A percentile compares a stretch with the other conserved stretches of the same genome.
Evolutionary conservation across 2,113 vertebrate species (phyloP).

Genomic region (Platycercus adscitus): DNA sequence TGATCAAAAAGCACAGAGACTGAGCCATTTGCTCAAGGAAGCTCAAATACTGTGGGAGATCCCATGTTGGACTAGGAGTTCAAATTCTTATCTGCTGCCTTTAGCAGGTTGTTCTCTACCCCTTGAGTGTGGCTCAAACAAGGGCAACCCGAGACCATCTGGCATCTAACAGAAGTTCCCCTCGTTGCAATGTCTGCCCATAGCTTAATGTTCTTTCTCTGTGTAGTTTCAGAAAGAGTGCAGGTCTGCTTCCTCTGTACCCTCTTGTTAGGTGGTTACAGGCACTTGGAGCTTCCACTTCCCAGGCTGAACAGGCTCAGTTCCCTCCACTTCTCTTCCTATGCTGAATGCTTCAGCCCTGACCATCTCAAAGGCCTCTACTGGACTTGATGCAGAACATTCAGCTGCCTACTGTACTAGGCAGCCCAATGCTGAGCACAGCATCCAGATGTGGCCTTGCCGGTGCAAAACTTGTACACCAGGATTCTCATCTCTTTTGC

Average conservation of each 20-base stretch:
- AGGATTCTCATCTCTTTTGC: neutral
- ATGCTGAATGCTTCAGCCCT: neutral
- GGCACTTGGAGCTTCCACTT: neutral
- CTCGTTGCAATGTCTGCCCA: neutral
- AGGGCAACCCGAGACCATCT: neutral
- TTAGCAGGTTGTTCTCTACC: neutral
- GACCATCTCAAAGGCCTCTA: neutral
- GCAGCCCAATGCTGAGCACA: neutral
- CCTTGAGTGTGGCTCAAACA: fast-evolving
- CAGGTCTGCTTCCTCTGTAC: neutral
- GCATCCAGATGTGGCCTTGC: neutral
- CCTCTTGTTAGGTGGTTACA: neutral
- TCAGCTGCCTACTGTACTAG: neutral
- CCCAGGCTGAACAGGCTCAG: neutral
- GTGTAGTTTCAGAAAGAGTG: neutral
- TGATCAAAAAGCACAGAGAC: neutral
- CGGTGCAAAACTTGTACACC: neutral
- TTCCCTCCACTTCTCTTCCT: neutral
- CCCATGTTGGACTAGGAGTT: neutral
- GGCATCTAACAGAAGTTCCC: neutral
- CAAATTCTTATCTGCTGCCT: neutral
- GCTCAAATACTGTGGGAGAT: neutral
- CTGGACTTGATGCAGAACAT: neutral
- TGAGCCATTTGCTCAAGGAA: neutral
- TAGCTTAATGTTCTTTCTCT: neutral